These are phyloP conservation scores for Graptemys geographica DNA, from an alignment of 2,797 vertebrate species.

Conservation along the genomic window DNA sequence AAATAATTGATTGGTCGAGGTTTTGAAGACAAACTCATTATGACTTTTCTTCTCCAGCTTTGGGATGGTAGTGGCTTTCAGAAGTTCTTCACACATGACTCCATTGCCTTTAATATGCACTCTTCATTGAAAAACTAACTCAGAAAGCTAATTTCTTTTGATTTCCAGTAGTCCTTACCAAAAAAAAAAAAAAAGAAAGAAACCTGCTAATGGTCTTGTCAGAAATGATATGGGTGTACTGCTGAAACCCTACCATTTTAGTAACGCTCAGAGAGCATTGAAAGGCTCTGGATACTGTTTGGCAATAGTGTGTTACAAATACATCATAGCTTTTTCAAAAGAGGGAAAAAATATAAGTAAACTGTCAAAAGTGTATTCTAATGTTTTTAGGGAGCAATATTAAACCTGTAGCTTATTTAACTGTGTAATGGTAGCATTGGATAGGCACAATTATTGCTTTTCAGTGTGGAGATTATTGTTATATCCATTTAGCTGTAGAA, in stretches of 20 bases:
- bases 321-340: background rate
- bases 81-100: background rate
- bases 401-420: background rate
- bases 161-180: background rate
- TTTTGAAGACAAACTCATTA: background rate
- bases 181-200: background rate
- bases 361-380: background rate
- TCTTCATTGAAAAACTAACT: background rate
- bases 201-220: background rate
- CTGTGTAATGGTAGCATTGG: background rate
- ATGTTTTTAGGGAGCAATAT: background rate
- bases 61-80: background rate
- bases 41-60: background rate
- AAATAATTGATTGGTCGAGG: background rate
- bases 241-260: background rate
- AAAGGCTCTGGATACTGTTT: background rate
- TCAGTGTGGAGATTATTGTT: background rate
- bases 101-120: background rate
- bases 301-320: background rate
- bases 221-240: background rate
- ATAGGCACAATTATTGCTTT: background rate
- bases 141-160: background rate
- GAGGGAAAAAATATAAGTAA: background rate
- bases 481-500: constrained; percentile 30
- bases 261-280: background rate